Evolutionary conservation across 2,888 invertebrate genomes (phyloP).

Genomic region (Silvanus unidentatus): DNA sequence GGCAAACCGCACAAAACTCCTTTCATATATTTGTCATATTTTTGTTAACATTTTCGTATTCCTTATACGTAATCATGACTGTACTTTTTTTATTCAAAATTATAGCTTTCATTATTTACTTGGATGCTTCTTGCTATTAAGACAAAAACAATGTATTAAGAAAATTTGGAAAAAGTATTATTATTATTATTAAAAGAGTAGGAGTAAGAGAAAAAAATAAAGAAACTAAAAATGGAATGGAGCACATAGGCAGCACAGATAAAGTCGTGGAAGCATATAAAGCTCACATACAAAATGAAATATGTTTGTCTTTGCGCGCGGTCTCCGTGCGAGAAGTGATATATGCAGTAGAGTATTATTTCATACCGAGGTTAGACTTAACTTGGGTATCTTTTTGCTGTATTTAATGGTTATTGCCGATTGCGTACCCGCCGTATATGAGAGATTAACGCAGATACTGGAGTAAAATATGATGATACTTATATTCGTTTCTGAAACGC

Average conservation of each 20-base stretch:
- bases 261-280: conserved; percentile 39
- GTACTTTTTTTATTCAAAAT: background rate
- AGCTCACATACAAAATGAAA: conserved; percentile 43
- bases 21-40: conserved; percentile 6
- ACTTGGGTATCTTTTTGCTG: conserved; percentile 38
- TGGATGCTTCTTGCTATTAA: background rate
- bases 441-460: conserved; percentile 41
- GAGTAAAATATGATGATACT: conserved; percentile 39
- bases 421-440: conserved; percentile 37
- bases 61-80: background rate
- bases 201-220: background rate
- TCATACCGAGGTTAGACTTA: conserved; percentile 39
- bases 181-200: too few species aligned
- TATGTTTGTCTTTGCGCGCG: conserved; percentile 41
- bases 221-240: conserved; percentile 1
- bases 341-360: conserved; percentile 41
- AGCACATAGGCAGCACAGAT: conserved; percentile 41
- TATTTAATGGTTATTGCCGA: conserved; percentile 45
- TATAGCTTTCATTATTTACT: background rate
- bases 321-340: conserved; percentile 30
- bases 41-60: conserved; percentile 22
- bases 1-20: too few species aligned
- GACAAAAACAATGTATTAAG: too few species aligned
- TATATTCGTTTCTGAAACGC: conserved; percentile 21
- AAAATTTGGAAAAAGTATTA: too few species aligned